Percentiles rank a stretch among this genome's conserved stretches.
Evolutionary conservation across 2,888 invertebrate species (phyloP).

Genomic region (Campoplex nolae): DNA sequence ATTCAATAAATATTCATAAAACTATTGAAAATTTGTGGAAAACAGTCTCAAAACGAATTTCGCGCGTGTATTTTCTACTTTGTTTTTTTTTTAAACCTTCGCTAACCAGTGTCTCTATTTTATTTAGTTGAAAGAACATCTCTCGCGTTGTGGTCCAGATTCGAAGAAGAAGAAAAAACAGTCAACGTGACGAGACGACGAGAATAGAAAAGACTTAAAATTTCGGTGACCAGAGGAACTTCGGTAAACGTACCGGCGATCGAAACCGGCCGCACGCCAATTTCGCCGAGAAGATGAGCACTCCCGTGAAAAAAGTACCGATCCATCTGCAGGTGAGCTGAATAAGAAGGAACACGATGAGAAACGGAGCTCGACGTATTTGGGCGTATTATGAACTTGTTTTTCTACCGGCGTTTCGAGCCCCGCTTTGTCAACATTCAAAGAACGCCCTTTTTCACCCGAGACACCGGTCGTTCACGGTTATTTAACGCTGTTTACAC

Average conservation of each 20-base stretch:
- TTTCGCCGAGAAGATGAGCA: conserved; percentile 86
- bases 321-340: conserved; percentile 94
- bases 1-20: background rate
- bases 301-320: conserved; percentile 97
- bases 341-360: background rate
- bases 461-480: background rate
- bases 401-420: conserved; percentile 26
- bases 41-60: conserved; percentile 1
- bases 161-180: conserved; percentile 1
- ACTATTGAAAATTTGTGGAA: background rate
- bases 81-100: background rate
- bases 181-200: background rate
- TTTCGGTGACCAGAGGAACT: conserved; percentile 9
- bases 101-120: conserved; percentile 39
- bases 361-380: background rate
- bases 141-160: conserved; percentile 20
- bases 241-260: conserved; percentile 26
- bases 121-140: conserved; percentile 17
- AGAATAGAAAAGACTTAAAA: conserved; percentile 34
- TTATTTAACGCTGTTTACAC: conserved; percentile 8
- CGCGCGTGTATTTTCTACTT: conserved; percentile 3
- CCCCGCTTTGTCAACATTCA: conserved; percentile 22
- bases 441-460: conserved; percentile 50
- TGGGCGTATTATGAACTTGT: background rate
- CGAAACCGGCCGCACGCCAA: conserved; percentile 39